A percentile compares a stretch with the other conserved stretches of the same genome.
Evolutionary conservation across 2,797 vertebrate genomes (phyloP).

Genomic region (Heliangelus exortis): DNA sequence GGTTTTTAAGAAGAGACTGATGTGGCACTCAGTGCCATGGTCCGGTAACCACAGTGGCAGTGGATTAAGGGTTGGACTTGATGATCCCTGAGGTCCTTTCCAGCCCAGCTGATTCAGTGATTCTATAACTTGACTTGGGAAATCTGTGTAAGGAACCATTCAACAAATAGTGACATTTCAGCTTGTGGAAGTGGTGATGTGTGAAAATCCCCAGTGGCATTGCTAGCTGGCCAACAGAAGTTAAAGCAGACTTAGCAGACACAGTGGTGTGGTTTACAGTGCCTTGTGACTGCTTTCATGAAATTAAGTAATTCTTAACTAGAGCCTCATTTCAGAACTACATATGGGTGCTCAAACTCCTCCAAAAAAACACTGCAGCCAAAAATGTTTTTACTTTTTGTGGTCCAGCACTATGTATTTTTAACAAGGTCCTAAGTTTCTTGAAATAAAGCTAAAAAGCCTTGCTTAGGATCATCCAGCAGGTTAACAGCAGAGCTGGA

Average conservation of each 20-base stretch:
- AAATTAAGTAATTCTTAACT: not conserved
- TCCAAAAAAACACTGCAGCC: not conserved
- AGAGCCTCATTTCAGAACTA: not conserved
- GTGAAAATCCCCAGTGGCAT: not conserved
- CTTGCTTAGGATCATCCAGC: not conserved
- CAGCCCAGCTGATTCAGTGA: no score
- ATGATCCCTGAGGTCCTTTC: no score
- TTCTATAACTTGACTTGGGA: not conserved
- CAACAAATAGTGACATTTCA: not conserved
- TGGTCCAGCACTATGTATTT: not conserved
- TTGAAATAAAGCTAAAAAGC: not conserved
- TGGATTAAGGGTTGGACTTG: no score
- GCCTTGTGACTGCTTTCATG: not conserved
- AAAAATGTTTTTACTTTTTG: not conserved
- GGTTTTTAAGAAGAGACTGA: no score
- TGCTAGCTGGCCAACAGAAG: not conserved
- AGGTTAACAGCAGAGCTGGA: not conserved
- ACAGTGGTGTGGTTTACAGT: not conserved
- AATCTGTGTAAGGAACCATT: not conserved
- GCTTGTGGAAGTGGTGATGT: not conserved
- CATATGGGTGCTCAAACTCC: accelerated
- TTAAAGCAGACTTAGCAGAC: not conserved
- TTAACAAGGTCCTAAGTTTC: not conserved
- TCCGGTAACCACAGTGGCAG: no score
- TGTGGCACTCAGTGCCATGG: no score